Percentiles rank a stretch among this genome's conserved stretches.
Conservation (phyloP, 2,797 vertebrate species). For the Chiloscyllium punctatum region DNA sequence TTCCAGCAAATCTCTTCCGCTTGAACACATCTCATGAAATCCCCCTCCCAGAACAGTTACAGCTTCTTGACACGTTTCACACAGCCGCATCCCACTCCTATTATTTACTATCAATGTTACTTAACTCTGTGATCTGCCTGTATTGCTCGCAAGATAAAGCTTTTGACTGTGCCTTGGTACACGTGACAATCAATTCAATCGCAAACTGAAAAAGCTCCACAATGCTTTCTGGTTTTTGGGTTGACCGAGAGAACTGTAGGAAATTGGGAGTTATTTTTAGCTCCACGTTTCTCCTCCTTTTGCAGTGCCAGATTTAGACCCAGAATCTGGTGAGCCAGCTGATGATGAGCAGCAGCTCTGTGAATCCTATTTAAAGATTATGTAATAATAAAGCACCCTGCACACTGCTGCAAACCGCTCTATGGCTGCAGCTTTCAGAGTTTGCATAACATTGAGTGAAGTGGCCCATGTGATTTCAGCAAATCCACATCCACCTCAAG, state of each 20-base stretch:
- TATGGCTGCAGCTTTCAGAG: neutral
- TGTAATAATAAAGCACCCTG: neutral
- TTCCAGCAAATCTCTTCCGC: no score
- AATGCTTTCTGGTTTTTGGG: neutral
- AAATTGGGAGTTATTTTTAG: neutral
- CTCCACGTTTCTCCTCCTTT: no score
- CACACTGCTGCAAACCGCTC: neutral
- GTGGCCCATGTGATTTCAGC: neutral
- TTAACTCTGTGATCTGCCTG: neutral
- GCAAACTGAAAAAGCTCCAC: neutral
- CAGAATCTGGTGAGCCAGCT: neutral
- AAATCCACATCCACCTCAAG: neutral
- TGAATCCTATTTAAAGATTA: constrained; percentile 23
- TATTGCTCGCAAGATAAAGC: no score
- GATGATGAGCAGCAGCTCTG: neutral
- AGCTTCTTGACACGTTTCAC: no score
- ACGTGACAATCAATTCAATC: neutral
- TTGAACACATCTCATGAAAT: neutral
- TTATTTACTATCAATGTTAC: neutral
- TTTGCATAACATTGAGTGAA: neutral
- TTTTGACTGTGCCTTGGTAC: no score
- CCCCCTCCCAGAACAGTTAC: neutral
- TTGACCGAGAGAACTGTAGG: neutral
- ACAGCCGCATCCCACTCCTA: neutral
- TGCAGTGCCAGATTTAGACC: neutral